Base-by-base conservation (phyloP, 2,888 invertebrate species). In the Argyresthia albistria region DNA sequence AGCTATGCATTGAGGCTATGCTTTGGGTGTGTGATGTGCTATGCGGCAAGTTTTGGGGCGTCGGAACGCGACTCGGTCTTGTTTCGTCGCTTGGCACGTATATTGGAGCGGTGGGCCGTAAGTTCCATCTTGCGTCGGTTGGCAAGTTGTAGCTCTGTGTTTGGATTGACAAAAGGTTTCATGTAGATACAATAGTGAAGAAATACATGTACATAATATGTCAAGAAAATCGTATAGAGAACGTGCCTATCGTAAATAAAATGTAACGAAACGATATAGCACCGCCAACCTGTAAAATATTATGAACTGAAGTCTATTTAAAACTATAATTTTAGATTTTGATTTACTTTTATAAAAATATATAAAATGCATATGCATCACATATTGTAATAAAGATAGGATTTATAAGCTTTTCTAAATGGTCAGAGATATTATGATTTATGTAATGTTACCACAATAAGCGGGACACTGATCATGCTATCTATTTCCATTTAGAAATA, bases 1-100 rank as follows among this genome's bases (percentile, higher is more conserved):
- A 83, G 83, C 86, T 88, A 73, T 88, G 88, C 83, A 88, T 88
- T 43, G 88, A 88, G 9, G 88, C 87, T 55, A 88, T 88, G 63
- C 88, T 88, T 61, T 88, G 87, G 43, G 88, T 80, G 60, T 88
- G 88, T 0, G 88, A 87, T 6, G 86, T 73, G 57, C 83, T 83
- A 62, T 86, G 87, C 7, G 87, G 87, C 55, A 87, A 76, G 57
- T 76, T 83, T 64, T 81, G 84, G 16, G 87, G 82, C 39, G 84
- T 80, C 0, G 80, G 76, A 43, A 75, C 71, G 8, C 84, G 68
- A 53, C 72, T 70, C 1, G 74, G 73, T 61, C 83, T 69, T 46
- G 76, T 63, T 43, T 86, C 86, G 54, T 87, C 84, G 60, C 63
- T 80, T 6, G 86, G 83, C 14, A 84, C 82, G 72, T 87, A 88